Conservation (phyloP, 2,888 invertebrate genomes). For the Brachypalpus laphriformis region DNA sequence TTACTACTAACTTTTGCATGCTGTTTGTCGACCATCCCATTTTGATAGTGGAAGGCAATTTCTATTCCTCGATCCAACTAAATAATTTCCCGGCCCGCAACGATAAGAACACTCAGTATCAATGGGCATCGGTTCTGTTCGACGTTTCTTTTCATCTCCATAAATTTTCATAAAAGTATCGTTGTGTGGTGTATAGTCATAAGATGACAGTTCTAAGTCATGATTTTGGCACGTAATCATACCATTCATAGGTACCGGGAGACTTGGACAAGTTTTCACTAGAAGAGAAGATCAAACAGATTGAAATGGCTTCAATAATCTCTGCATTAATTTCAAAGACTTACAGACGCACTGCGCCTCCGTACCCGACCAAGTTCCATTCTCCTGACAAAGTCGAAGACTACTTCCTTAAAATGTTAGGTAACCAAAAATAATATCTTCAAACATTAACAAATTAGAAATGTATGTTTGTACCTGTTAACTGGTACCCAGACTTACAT, state of each 20-base stretch:
- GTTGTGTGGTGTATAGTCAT: constrained; percentile 76
- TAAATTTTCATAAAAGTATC: constrained; percentile 75
- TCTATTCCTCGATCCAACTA: constrained; percentile 86
- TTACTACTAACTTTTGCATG: constrained; percentile 86
- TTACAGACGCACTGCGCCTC: constrained; percentile 86
- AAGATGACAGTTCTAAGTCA: constrained; percentile 77
- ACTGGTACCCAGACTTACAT: constrained; percentile 86
- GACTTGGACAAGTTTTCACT: constrained; percentile 86
- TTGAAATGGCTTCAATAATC: neutral
- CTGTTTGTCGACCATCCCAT: constrained; percentile 88
- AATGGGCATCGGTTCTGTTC: constrained; percentile 83
- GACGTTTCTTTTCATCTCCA: constrained; percentile 73
- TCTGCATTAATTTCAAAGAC: constrained; percentile 71
- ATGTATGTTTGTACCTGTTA: constrained; percentile 79
- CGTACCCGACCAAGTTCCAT: constrained; percentile 88
- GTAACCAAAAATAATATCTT: neutral
- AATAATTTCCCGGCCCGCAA: constrained; percentile 86
- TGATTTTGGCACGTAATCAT: constrained; percentile 84
- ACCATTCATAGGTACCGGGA: constrained; percentile 85
- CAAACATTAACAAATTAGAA: neutral
- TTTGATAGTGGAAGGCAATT: constrained; percentile 87
- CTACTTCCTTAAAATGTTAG: constrained; percentile 79
- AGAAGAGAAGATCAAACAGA: constrained; percentile 73
- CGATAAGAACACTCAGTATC: constrained; percentile 87
- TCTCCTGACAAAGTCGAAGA: constrained; percentile 86